phyloP scores from a whole-genome alignment of 2,113 vertebrate species.

The Menidia beryllina region DNA sequence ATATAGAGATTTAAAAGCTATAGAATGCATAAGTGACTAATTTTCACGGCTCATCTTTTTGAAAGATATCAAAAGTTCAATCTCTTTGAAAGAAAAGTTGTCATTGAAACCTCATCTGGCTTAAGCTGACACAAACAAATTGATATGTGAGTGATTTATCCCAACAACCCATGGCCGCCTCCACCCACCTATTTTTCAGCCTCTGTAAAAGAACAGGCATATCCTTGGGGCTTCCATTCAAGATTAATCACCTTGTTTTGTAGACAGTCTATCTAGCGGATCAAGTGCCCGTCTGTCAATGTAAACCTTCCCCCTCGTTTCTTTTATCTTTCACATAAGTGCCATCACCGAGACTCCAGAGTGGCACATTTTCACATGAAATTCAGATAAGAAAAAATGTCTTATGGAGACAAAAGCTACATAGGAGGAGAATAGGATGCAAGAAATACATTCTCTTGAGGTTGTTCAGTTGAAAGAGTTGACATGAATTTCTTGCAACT shows the following conservation, averaged over 20 bases:
- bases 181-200: conserved; percentile 35
- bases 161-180: conserved; percentile 22
- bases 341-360: conserved; percentile 25
- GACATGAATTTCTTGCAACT: conserved; percentile 32
- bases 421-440: conserved; percentile 15
- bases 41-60: background rate
- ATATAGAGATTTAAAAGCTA: background rate
- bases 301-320: conserved; percentile 1
- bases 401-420: conserved; percentile 50
- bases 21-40: background rate
- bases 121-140: conserved; percentile 46
- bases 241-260: conserved; percentile 63
- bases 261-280: conserved; percentile 37
- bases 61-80: conserved; percentile 18
- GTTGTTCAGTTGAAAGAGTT: conserved; percentile 14
- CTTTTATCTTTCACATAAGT: conserved; percentile 26
- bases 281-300: conserved; percentile 1
- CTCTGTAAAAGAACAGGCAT: conserved; percentile 42
- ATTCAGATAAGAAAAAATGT: conserved; percentile 32
- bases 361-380: conserved; percentile 22
- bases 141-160: conserved; percentile 54
- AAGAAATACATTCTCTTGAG: too few relatives aligned
- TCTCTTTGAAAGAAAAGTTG: conserved; percentile 7
- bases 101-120: conserved; percentile 13
- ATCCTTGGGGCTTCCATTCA: conserved; percentile 38